Conservation (phyloP, 1,140 invertebrate genomes). For the Ceratina japonica region DNA sequence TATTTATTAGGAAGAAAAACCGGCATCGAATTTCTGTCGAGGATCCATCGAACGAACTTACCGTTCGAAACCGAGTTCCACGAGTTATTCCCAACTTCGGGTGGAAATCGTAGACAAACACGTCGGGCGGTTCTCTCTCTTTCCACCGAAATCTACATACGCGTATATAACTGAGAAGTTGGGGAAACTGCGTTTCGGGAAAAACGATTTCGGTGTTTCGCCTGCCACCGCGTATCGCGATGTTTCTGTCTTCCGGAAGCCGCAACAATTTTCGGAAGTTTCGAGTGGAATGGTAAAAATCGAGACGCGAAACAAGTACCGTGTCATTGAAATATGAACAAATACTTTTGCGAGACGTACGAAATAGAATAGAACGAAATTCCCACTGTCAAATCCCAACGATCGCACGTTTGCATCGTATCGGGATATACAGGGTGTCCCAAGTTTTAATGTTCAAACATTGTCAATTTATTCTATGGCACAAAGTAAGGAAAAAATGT, state of each 20-base stretch:
- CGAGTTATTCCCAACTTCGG: conserved; percentile 19
- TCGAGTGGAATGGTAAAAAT: conserved; percentile 3
- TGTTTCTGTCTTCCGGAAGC: background rate
- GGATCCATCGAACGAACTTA: conserved; percentile 14
- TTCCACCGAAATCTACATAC: no score
- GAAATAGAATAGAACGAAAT: background rate
- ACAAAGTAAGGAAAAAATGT: no score
- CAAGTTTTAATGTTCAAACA: no score
- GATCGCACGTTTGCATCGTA: no score
- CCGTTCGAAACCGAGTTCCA: background rate
- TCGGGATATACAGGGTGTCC: no score
- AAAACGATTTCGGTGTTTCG: conserved; percentile 15
- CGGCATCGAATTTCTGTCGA: conserved; percentile 1
- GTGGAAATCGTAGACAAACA: conserved; percentile 33
- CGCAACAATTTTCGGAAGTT: conserved; percentile 23
- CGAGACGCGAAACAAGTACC: background rate
- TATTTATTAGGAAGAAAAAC: conserved; percentile 15
- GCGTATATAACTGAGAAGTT: conserved; percentile 22
- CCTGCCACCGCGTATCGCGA: conserved; percentile 9
- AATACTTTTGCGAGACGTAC: background rate
- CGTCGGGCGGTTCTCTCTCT: conserved; percentile 11
- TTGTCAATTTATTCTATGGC: no score
- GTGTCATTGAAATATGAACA: background rate
- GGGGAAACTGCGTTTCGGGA: conserved; percentile 16
- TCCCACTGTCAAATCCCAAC: background rate